Evolutionary conservation across 2,888 invertebrate genomes (phyloP).

Genomic region (Hecatera dysodea): DNA sequence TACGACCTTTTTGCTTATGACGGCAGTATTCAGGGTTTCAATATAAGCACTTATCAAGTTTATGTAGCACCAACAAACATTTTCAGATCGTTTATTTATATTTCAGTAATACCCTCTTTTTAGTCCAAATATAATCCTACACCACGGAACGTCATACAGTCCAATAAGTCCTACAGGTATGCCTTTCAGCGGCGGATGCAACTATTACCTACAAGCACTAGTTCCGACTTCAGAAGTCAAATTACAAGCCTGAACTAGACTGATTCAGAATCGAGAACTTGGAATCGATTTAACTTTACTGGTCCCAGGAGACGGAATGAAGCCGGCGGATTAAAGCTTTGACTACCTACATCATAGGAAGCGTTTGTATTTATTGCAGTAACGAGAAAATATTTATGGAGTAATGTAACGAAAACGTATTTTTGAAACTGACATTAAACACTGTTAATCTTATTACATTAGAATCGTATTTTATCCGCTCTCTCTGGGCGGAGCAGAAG

Average conservation of each 20-base stretch:
- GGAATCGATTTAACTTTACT: conserved; percentile 57
- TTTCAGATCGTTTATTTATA: no score
- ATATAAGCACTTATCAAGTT: no score
- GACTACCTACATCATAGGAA: conserved; percentile 17
- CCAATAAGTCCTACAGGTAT: not conserved
- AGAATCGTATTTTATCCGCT: no score
- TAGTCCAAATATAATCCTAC: no score
- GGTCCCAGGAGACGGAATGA: conserved; percentile 44
- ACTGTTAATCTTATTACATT: not conserved
- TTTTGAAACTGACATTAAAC: not conserved
- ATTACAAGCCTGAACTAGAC: conserved; percentile 49
- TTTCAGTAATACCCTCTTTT: no score
- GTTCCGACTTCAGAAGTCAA: conserved; percentile 40
- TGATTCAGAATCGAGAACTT: conserved; percentile 50
- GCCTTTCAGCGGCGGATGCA: not conserved
- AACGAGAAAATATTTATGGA: not conserved
- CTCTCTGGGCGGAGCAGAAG: no score
- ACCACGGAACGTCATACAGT: not conserved
- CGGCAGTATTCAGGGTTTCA: no score
- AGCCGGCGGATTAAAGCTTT: conserved; percentile 10
- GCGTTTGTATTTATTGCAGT: not conserved
- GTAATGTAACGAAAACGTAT: not conserved
- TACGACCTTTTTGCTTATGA: no score
- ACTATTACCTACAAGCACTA: conserved; percentile 2
- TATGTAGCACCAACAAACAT: no score